These are phyloP conservation scores for Tetranychus cinnabarinus DNA, from an alignment of 1,140 invertebrate species.

Conservation along the genomic window DNA sequence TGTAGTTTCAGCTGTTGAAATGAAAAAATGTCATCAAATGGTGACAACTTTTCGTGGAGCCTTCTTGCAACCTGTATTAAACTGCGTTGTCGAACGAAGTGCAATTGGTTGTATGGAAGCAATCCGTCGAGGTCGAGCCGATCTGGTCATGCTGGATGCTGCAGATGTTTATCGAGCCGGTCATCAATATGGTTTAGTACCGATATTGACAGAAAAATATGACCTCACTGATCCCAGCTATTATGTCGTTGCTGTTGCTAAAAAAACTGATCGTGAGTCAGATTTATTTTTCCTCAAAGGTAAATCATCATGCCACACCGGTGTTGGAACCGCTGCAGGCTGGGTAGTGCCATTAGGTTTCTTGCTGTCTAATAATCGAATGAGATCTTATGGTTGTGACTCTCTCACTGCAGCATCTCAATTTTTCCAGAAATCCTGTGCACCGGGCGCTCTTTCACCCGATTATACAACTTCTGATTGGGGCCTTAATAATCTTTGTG, in stretches of 20 bases:
- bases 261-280: constrained; percentile 57
- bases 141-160: constrained; percentile 68
- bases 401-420: constrained; percentile 63
- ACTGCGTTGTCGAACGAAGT: constrained; percentile 57
- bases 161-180: constrained; percentile 83
- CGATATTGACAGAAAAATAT: constrained; percentile 71
- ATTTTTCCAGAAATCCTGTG: constrained; percentile 47
- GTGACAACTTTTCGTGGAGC: constrained; percentile 64
- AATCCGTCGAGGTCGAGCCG: constrained; percentile 32
- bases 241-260: constrained; percentile 79
- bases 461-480: constrained; percentile 25
- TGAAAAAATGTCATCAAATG: constrained; percentile 82
- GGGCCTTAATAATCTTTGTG: constrained; percentile 44
- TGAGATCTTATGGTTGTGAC: constrained; percentile 72
- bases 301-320: constrained; percentile 70
- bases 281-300: constrained; percentile 64
- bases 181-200: constrained; percentile 42
- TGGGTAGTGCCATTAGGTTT: constrained; percentile 87
- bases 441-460: constrained; percentile 27
- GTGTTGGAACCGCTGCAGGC: constrained; percentile 70
- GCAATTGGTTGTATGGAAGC: constrained; percentile 70
- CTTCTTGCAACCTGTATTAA: constrained; percentile 60
- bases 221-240: constrained; percentile 59
- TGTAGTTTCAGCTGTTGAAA: constrained; percentile 66
- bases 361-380: constrained; percentile 74